Percentiles rank a stretch among this genome's conserved stretches.
phyloP scores from a whole-genome alignment of 2,113 vertebrate genomes.

The Poeciliopsis occidentalis region DNA sequence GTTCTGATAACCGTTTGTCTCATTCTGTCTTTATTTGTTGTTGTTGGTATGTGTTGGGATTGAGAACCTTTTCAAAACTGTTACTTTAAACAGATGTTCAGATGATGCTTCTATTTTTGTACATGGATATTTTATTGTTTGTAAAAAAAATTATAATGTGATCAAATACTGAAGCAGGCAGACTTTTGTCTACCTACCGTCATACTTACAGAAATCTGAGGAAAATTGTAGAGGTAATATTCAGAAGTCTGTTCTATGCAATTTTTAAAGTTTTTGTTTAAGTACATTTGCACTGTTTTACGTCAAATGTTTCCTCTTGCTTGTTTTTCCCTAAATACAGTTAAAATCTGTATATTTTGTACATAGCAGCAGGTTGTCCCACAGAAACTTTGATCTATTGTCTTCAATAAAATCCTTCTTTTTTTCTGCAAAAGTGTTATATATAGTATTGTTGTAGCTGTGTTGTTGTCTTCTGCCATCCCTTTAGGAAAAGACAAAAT shows the following conservation, averaged over 20 bases:
- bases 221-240: slow-evolving; percentile 12
- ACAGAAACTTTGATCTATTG: too few species aligned
- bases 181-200: background rate
- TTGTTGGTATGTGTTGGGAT: slow-evolving; percentile 9
- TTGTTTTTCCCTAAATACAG: background rate
- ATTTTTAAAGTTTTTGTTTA: slow-evolving; percentile 39
- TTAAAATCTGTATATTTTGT: too few species aligned
- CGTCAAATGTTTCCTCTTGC: background rate
- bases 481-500: too few species aligned
- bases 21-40: background rate
- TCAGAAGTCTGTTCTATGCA: slow-evolving; percentile 55
- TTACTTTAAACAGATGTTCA: slow-evolving; percentile 11
- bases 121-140: background rate
- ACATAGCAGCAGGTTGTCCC: too few species aligned
- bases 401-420: too few species aligned
- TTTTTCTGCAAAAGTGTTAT: too few species aligned
- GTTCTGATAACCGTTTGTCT: slow-evolving; percentile 9
- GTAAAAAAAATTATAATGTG: slow-evolving; percentile 13
- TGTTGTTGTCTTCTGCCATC: too few species aligned
- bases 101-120: slow-evolving; percentile 12
- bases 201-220: slow-evolving; percentile 7
- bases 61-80: slow-evolving; percentile 7
- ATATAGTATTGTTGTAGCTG: too few species aligned
- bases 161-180: slow-evolving; percentile 8
- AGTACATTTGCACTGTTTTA: slow-evolving; percentile 16